Base-by-base conservation (phyloP, 1,140 invertebrate species). In the Euglossa dilemma region DNA sequence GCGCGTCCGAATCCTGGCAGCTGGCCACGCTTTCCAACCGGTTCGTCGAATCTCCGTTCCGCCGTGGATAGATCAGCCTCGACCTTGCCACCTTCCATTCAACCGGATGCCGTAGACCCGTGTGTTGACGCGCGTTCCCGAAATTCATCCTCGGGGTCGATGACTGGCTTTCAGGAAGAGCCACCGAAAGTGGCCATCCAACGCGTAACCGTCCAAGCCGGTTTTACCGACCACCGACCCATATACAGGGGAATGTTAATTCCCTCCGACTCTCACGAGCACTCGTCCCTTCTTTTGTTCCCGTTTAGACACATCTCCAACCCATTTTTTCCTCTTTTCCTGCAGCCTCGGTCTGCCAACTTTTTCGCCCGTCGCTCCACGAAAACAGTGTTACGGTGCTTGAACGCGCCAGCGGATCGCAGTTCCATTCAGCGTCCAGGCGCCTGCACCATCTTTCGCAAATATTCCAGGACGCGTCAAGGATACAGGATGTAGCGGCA, bases 131-230 rank as follows among this genome's bases (percentile, higher is more conserved):
- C 36, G 36, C 9, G 36, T 85, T 88, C 76, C 84, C 80, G 61
- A 88, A 63, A 89, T 88, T 76, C 87, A 11, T 59, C 23, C 36
- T 6, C 52, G 67, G 57, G 87, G 87, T 89, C 86, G 76, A 85
- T 36, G 84, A 85, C 76, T 73, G 74, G 43, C 54, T 3, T 28
- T 23, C 23, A 45, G 18, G 1, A 16, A 11, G 66, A 47, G 6
- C 63, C 45, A 81, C 76, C 76, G 71, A 88, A 88, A 85, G 75
- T 67, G 54, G 14, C 56, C 20, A 57, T 56, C 56, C 11, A 43
- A 7, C 11, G 20, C 47, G 12, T 12, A 6, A 50, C 47, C 9
- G 25, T 54, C 28, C 12, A 12, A 87, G 54, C 79, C 79, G 78
- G 79, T 85, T 88, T 56, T 36, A 52, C 11, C 16, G 12, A 54